These are phyloP conservation scores for Acrocephalus scirpaceus DNA, from an alignment of 2,797 vertebrate species.

Conservation along the genomic window DNA sequence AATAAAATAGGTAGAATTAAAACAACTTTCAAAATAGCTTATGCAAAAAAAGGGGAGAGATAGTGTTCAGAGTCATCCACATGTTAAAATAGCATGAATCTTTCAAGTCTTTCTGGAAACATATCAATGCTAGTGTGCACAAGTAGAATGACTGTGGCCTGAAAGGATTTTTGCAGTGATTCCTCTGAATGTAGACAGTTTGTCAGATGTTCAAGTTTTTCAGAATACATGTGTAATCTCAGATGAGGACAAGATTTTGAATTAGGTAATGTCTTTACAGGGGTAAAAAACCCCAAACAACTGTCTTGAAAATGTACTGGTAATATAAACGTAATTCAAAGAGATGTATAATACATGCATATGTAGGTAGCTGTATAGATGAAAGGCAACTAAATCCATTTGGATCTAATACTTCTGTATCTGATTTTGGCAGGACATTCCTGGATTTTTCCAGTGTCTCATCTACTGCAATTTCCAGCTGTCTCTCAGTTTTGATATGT, in stretches of 20 bases:
- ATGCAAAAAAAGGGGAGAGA: not conserved
- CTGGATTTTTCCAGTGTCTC: conserved; percentile 11
- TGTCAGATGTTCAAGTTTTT: not conserved
- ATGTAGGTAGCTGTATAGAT: not conserved
- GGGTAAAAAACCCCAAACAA: not conserved
- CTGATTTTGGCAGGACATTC: conserved; percentile 28
- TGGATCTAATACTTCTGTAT: not conserved
- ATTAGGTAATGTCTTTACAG: not conserved
- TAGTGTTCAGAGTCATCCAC: not conserved
- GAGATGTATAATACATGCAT: not conserved
- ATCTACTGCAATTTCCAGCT: conserved; percentile 31
- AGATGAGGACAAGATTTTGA: not conserved
- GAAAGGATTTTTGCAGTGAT: not conserved
- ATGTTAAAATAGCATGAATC: not conserved
- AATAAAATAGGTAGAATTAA: not conserved
- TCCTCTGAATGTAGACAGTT: not conserved
- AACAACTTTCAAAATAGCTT: not conserved
- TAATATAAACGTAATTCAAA: not conserved
- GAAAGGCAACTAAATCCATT: not conserved
- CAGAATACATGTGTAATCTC: not conserved
- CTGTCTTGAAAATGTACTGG: not conserved
- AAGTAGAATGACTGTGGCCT: not conserved
- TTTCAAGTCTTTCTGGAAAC: not conserved
- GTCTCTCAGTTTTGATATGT: conserved; percentile 26
- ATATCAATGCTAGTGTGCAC: accelerated